Conservation (phyloP, 2,113 vertebrate species). For the Mixornis gularis region DNA sequence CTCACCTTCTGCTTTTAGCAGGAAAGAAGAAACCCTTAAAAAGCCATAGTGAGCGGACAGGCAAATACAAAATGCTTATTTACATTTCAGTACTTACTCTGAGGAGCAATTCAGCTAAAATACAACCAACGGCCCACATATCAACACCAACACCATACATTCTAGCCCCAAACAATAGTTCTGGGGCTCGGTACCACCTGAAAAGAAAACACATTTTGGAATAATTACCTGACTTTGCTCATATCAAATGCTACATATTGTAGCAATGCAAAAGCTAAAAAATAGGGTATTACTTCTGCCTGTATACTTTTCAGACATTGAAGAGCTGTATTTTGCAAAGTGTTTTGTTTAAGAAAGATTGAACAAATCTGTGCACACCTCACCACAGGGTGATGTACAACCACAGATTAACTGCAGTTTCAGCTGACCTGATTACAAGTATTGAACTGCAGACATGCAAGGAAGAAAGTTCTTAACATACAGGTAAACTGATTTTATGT, state of each 20-base stretch:
- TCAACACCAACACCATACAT: slow-evolving; percentile 98
- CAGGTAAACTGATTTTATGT: neutral
- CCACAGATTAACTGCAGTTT: neutral
- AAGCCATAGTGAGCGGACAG: neutral
- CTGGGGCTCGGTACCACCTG: slow-evolving; percentile 96
- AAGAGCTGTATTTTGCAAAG: neutral
- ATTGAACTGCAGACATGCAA: neutral
- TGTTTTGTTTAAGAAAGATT: neutral
- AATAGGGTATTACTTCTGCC: neutral
- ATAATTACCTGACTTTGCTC: neutral
- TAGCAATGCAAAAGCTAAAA: neutral
- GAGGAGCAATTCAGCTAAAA: slow-evolving; percentile 92
- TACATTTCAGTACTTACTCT: slow-evolving; percentile 75
- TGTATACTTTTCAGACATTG: neutral
- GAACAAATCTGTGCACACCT: neutral
- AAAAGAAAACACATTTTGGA: slow-evolving; percentile 3
- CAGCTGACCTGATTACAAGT: neutral
- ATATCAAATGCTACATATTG: neutral
- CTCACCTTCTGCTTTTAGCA: neutral
- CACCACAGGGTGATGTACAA: rapidly evolving
- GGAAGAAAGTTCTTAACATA: neutral
- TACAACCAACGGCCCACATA: slow-evolving; percentile 99
- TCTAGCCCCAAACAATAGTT: slow-evolving; percentile 92
- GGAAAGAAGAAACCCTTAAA: neutral
- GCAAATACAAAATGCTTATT: neutral